These are phyloP conservation scores for Lasioglossum pauxillum DNA, from an alignment of 2,888 invertebrate genomes.

Conservation along the genomic window DNA sequence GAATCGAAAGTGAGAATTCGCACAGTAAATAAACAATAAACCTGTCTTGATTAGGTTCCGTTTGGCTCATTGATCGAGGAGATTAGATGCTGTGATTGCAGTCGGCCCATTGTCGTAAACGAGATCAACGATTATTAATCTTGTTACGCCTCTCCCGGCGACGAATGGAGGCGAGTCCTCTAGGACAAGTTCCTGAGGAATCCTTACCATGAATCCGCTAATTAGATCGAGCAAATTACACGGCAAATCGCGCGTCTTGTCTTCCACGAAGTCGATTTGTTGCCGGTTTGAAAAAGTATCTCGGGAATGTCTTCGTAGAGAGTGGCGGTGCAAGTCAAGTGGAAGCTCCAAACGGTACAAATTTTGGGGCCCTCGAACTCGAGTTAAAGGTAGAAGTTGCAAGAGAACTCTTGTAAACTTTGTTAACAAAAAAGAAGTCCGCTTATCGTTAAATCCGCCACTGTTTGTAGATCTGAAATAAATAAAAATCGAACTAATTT, in stretches of 20 bases:
- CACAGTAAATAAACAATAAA: conserved; percentile 59
- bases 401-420: too few species aligned
- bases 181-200: conserved; percentile 30
- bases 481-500: too few species aligned
- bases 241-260: background rate
- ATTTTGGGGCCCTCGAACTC: too few species aligned
- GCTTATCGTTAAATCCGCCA: too few species aligned
- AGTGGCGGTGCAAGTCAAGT: too few species aligned
- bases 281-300: background rate
- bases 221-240: conserved; percentile 8
- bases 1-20: conserved; percentile 62
- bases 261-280: background rate
- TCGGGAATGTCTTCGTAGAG: background rate
- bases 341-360: too few species aligned
- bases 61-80: conserved; percentile 50
- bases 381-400: too few species aligned
- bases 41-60: conserved; percentile 52
- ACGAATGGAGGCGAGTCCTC: conserved; percentile 14
- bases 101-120: conserved; percentile 44
- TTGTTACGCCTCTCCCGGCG: background rate
- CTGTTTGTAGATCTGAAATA: too few species aligned
- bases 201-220: background rate
- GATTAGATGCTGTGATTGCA: conserved; percentile 44
- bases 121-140: conserved; percentile 44
- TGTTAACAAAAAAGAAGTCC: too few species aligned